Base-by-base conservation (phyloP, 2,888 invertebrate species). In the Drosophila incognita region DNA sequence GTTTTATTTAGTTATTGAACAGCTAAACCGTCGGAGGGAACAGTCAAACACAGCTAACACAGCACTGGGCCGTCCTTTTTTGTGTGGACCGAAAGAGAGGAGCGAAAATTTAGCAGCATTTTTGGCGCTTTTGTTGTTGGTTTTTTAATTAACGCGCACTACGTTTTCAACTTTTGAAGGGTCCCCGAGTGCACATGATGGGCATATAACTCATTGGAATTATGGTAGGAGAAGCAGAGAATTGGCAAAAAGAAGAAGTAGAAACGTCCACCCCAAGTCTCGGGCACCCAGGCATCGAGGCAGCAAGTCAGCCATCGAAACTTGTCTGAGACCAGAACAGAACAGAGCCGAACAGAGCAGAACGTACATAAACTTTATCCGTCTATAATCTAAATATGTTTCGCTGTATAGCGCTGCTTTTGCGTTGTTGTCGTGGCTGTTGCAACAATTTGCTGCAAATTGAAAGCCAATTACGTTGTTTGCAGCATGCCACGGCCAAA, bases 401-500 rank as follows among this genome's bases (percentile, higher is more conserved):
- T 87, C 74, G 66, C 68, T 62, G 49, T 66, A 46, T 33, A 57
- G 58, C 62, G 67, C 66, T 69, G 66, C 51, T 62, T 68, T 51
- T 70, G 70, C 68, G 81, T 70, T 71, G 79, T 80, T 81, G 87
- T 90, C 82, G 86, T 89, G 84, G 89, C 89, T 88, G 84, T 88
- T 87, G 90, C 87, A 92, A 88, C 90, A 90, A 92, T 90, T 91
- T 90, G 90, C 90, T 84, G 91, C 91, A 92, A 92, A 92, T 92
- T 92, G 92, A 92, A 91, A 92, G 91, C 91, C 91, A 92, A 92
- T 92, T 92, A 92, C 90, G 91, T 89, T 88, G 87, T 88, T 87
- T 87, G 84, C 87, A 87, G 82, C 87, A 88, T 88, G 86, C 88
- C 88, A 86, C 77, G 79, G 86, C 77, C 38, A 57, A 71, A 71